Evolutionary conservation across 2,888 invertebrate genomes (phyloP).

Genomic region (Idaea biselata): DNA sequence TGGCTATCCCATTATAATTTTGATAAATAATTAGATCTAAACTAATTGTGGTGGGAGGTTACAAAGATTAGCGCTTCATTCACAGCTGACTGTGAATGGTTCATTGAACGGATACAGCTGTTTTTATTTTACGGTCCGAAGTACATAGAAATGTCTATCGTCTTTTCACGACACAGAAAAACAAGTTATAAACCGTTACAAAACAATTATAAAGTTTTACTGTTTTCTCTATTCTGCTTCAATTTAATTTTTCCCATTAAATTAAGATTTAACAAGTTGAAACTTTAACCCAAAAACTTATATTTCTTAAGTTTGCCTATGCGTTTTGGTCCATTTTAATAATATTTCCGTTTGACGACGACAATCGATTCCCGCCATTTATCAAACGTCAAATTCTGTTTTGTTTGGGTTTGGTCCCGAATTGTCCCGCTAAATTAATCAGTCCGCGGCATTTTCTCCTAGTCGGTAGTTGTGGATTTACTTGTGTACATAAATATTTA

Average conservation of each 20-base stretch:
- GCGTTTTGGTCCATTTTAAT: not conserved
- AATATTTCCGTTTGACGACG: not conserved
- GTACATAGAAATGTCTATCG: not conserved
- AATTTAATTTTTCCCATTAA: not conserved
- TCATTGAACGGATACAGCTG: constrained; percentile 28
- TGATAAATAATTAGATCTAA: not conserved
- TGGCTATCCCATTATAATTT: not conserved
- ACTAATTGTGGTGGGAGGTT: constrained; percentile 9
- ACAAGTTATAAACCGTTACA: not conserved
- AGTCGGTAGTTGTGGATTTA: not conserved
- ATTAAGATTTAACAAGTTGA: not conserved
- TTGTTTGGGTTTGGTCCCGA: constrained; percentile 7
- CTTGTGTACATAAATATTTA: not conserved
- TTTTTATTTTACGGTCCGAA: constrained; percentile 20
- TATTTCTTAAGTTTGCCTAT: not conserved
- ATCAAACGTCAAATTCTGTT: constrained; percentile 12
- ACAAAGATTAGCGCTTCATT: too few relatives aligned
- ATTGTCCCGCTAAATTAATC: not conserved
- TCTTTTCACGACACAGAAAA: not conserved
- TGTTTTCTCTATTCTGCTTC: not conserved
- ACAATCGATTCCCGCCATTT: constrained; percentile 23
- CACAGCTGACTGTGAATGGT: constrained; percentile 25
- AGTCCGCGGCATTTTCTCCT: constrained; percentile 7
- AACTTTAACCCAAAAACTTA: not conserved
- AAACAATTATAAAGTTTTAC: not conserved